Conservation (phyloP, 2,888 invertebrate species). For the Euspilapteryx auroguttella region DNA sequence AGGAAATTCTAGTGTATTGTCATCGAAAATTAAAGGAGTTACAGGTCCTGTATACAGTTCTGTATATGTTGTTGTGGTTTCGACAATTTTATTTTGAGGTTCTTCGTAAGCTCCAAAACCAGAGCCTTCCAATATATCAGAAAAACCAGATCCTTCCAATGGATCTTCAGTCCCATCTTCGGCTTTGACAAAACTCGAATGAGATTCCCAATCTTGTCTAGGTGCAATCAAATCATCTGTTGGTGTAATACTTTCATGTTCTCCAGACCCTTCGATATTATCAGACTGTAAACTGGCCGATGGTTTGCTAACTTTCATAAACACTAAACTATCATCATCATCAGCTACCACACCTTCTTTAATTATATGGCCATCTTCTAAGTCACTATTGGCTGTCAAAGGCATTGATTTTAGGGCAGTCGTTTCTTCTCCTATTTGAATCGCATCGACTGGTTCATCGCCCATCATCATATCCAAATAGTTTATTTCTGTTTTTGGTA, state of each 20-base stretch:
- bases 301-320: slow-evolving; percentile 29
- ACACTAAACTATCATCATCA: slow-evolving; percentile 40
- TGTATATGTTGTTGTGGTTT: too few relatives aligned
- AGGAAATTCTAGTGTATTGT: slow-evolving; percentile 40
- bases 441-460: slow-evolving; percentile 55
- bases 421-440: slow-evolving; percentile 32
- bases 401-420: slow-evolving; percentile 39
- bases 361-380: slow-evolving; percentile 42
- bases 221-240: too few relatives aligned
- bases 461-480: slow-evolving; percentile 65
- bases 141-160: slow-evolving; percentile 38
- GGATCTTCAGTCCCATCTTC: slow-evolving; percentile 25
- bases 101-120: too few relatives aligned
- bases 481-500: slow-evolving; percentile 22
- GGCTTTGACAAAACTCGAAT: slow-evolving; percentile 16
- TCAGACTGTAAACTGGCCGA: slow-evolving; percentile 16
- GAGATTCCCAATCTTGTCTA: too few relatives aligned
- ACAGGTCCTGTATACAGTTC: slow-evolving; percentile 23
- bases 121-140: slow-evolving; percentile 27
- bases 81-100: too few relatives aligned
- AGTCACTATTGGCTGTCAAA: slow-evolving; percentile 26
- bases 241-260: slow-evolving; percentile 38
- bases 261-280: slow-evolving; percentile 42
- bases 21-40: slow-evolving; percentile 20
- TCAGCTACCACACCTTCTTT: slow-evolving; percentile 21